Conservation (phyloP, 2,888 invertebrate genomes). For the Eurytoma adleriae region DNA sequence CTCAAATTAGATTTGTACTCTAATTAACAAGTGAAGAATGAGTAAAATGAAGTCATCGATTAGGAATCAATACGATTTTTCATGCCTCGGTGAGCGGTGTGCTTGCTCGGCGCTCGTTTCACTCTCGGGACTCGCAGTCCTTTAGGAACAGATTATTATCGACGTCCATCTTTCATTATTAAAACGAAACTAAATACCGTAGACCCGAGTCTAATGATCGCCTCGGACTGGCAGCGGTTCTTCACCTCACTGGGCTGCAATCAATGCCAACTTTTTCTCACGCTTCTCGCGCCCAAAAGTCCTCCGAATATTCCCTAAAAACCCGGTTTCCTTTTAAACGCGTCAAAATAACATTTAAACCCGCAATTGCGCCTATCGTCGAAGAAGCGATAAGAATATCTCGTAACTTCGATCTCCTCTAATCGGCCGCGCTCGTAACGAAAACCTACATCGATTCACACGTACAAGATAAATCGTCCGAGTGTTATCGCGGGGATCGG, state of each 20-base stretch:
- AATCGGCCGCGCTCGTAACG: too few relatives aligned
- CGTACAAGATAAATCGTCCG: too few relatives aligned
- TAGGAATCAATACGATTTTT: conserved; percentile 72
- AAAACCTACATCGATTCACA: too few relatives aligned
- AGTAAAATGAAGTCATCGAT: conserved; percentile 71
- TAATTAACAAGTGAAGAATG: conserved; percentile 68
- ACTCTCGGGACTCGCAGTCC: neutral
- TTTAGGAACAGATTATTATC: conserved; percentile 58
- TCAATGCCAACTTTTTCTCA: conserved; percentile 36
- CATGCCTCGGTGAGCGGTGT: conserved; percentile 36
- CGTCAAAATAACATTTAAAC: too few relatives aligned
- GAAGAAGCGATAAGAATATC: too few relatives aligned
- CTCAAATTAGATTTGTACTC: conserved; percentile 65
- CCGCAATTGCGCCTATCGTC: too few relatives aligned
- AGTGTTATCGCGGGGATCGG: too few relatives aligned
- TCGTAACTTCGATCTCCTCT: too few relatives aligned
- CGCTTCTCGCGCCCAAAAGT: neutral
- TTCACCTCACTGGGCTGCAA: conserved; percentile 44
- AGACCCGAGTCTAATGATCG: conserved; percentile 69
- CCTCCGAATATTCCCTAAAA: neutral
- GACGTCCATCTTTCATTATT: conserved; percentile 71
- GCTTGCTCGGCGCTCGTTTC: neutral
- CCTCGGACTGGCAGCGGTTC: conserved; percentile 63
- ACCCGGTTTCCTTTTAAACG: too few relatives aligned
- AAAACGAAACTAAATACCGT: conserved; percentile 73